Conservation (phyloP, 2,113 vertebrate genomes). For the Vidua chalybeata region DNA sequence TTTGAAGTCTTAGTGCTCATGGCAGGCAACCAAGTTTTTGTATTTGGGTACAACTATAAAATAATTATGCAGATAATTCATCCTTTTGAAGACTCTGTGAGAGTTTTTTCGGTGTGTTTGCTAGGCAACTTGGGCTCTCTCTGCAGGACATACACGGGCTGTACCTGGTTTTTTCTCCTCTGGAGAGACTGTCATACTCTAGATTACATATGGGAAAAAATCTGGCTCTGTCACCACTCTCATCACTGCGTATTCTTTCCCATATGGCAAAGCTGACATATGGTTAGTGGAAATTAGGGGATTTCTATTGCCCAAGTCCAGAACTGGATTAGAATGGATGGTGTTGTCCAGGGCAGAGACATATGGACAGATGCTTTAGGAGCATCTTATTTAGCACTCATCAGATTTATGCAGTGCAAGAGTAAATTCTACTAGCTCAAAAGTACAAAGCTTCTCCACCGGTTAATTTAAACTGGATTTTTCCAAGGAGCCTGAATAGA, state of each 20-base stretch:
- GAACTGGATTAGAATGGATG: neutral
- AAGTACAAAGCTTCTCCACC: neutral
- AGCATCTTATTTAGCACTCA: neutral
- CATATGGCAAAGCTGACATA: conserved; percentile 35
- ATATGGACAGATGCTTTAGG: neutral
- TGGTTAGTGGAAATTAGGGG: conserved; percentile 7
- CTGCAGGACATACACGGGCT: neutral
- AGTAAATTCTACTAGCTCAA: neutral
- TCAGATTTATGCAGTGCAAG: neutral
- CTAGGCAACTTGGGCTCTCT: neutral
- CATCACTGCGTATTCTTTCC: conserved; percentile 16
- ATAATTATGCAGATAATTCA: neutral
- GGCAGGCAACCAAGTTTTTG: neutral
- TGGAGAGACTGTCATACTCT: neutral
- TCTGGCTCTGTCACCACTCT: neutral
- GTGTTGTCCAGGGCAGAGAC: neutral
- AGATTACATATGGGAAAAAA: neutral
- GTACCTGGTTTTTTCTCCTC: neutral
- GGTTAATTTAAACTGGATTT: conserved; percentile 25
- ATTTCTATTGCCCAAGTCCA: neutral
- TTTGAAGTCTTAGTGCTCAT: neutral
- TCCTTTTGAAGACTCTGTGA: neutral
- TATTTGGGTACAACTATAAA: neutral
- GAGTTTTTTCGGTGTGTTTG: neutral
- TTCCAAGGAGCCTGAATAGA: neutral